Base-by-base conservation (phyloP, 2,888 invertebrate genomes). In the Apamea sordens region DNA sequence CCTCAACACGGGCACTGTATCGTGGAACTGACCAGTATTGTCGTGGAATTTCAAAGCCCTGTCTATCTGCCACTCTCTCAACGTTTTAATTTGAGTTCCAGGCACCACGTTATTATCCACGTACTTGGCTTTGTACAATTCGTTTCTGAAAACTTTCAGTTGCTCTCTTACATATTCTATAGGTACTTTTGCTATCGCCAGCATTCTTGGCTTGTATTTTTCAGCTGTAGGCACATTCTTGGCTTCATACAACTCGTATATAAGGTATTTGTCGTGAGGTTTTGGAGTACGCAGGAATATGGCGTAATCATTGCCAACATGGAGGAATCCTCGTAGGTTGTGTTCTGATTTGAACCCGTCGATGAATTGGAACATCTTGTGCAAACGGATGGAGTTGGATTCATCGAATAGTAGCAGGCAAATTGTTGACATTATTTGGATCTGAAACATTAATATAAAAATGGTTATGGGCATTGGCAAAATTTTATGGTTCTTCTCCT, bases 11-110 rank as follows among this genome's bases (percentile, higher is more conserved):
- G 91, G 89, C n/a, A 92, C 85, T 86, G 90, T 90, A 4, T 91
- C 82, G n/a, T 86, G 72, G 6, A 94, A 82, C 64, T 89, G 77
- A 21, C 87, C 88, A 13, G 82, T 76, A 24, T 89, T 88, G 6
- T 87, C 82, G 1, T 89, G 77, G 8, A 87, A 84, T 61, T 83
- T 87, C 68, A 96, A 85, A 0, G 94, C 94, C 72, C 89, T 92
- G 7, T 93, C 92, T 84, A 96, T 94, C 86, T 96, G 96, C 96
- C 96, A 96, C 86, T 96, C 96, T 67, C 95, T 92, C 61, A 96
- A 75, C 0, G 95, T 95, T 77, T 91, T 92, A n/a, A 96, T 93
- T 83, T 92, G 90, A 3, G 94, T 95, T 2, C 96, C 96, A 0
- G 96, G 96, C 0, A 96, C 90, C 1, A 92, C 86, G 72, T 93